phyloP scores from a whole-genome alignment of 2,888 invertebrate species.

The Incurvaria masculella region DNA sequence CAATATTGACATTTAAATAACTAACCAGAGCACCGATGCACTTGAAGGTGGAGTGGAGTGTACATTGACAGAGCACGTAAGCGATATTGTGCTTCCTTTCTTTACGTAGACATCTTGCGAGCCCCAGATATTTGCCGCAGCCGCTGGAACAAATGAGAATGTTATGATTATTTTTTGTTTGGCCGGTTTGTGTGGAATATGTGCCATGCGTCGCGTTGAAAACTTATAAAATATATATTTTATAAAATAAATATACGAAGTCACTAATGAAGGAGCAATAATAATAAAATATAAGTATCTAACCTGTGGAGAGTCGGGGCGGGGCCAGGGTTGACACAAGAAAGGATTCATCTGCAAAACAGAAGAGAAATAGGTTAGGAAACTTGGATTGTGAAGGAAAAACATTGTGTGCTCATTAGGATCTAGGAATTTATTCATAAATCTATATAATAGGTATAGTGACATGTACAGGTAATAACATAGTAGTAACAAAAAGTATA shows the following conservation, averaged over 20 bases:
- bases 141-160: constrained; percentile 64
- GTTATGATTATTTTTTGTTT: neutral
- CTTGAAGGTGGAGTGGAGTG: constrained; percentile 74
- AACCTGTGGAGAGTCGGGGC: constrained; percentile 52
- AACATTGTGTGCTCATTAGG: too few relatives aligned
- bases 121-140: constrained; percentile 81
- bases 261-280: too few relatives aligned
- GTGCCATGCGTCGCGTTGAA: neutral
- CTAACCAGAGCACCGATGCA: constrained; percentile 65
- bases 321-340: constrained; percentile 51
- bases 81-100: constrained; percentile 86
- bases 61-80: constrained; percentile 85
- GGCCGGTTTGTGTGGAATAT: neutral
- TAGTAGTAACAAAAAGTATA: too few relatives aligned
- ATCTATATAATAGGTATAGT: too few relatives aligned
- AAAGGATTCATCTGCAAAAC: constrained; percentile 56
- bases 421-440: too few relatives aligned
- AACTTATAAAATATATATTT: neutral
- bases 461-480: too few relatives aligned
- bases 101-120: constrained; percentile 86
- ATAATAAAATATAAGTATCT: constrained; percentile 15
- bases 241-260: too few relatives aligned
- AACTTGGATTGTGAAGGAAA: constrained; percentile 14
- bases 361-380: constrained; percentile 52
- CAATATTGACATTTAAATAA: too few relatives aligned